Evolutionary conservation across 1,140 invertebrate species (phyloP).

Genomic region (Drosophila virilis): DNA sequence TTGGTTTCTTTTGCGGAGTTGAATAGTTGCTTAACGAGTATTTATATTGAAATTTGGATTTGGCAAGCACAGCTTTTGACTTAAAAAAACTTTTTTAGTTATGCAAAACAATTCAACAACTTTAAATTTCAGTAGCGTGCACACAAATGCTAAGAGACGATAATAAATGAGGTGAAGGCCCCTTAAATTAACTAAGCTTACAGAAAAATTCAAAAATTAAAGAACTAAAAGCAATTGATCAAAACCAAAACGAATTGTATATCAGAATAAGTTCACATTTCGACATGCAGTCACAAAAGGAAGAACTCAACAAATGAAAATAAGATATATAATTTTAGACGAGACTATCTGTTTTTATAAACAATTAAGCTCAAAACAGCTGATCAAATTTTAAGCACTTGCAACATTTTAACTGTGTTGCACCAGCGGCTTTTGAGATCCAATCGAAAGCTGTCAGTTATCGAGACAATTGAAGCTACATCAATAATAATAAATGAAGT

Average conservation of each 20-base stretch:
- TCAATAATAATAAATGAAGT: conserved; percentile 1
- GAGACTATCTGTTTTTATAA: neutral
- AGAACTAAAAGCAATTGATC: neutral
- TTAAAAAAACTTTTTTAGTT: neutral
- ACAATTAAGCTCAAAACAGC: conserved; percentile 1
- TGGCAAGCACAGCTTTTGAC: conserved; percentile 10
- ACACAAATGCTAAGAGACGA: neutral
- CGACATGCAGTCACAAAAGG: conserved; percentile 2
- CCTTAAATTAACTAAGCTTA: neutral
- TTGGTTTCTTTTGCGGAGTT: conserved; percentile 26
- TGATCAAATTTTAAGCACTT: neutral
- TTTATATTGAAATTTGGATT: conserved; percentile 15
- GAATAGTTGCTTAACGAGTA: neutral
- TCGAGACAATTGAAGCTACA: conserved; percentile 13
- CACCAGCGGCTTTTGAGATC: neutral
- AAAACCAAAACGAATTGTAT: neutral
- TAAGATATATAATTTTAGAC: neutral
- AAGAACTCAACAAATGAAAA: neutral
- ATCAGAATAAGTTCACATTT: no score
- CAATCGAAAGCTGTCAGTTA: conserved; percentile 1
- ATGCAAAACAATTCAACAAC: neutral
- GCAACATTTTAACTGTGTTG: neutral
- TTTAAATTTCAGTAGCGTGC: conserved; percentile 7
- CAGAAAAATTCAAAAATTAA: neutral
- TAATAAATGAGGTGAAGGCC: no score